Base-by-base conservation (phyloP, 2,797 vertebrate genomes). In the Microctenopoma stevenorrisi region DNA sequence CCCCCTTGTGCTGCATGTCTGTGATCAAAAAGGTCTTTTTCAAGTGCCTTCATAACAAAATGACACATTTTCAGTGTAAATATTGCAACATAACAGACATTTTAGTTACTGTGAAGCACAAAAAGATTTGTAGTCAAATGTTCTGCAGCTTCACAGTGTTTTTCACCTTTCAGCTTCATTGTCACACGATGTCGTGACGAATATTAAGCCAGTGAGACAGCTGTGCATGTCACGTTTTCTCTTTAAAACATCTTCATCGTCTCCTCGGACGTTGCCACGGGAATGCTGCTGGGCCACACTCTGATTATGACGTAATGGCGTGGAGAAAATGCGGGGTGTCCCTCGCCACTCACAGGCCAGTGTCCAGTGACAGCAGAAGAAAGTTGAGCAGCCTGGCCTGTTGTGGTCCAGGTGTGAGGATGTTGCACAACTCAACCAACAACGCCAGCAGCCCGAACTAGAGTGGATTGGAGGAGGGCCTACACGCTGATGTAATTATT, bases 401-500 rank as follows among this genome's bases (percentile, higher is more conserved):
- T 8, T 22, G 68, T 18, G 75, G 56, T 82, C 64, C 74, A 85
- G 85, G 88, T 88, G 86, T 74, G 83, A 22, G 22, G 22, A 74
- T 57, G 78, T 74, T 79, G 81, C 25, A 0, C 77, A 86, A 81
- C 75, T 8, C 7, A 28, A n/a, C 65, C 73, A 28, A 80, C 81
- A 72, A 62, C 78, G 52, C 62, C 18, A 26, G 10, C 0, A 3
- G 1, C 56, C 68, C 6, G 3, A 86, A 84, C 75, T 72, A 83
- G 80, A 84, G 25, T 0, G 5, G 63, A 69, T 64, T 66, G 73
- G 70, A 78, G 73, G 76, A 65, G 30, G 75, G 76, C 80, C 83
- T 67, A 52, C 81, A 76, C 81, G 80, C 76, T 5, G 16, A 48
- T 56, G 82, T 63, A 87, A 82, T 81, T 78, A 72, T 81, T 80